Evolutionary conservation across 2,888 invertebrate species (phyloP).

Genomic region (Orthosia incerta): DNA sequence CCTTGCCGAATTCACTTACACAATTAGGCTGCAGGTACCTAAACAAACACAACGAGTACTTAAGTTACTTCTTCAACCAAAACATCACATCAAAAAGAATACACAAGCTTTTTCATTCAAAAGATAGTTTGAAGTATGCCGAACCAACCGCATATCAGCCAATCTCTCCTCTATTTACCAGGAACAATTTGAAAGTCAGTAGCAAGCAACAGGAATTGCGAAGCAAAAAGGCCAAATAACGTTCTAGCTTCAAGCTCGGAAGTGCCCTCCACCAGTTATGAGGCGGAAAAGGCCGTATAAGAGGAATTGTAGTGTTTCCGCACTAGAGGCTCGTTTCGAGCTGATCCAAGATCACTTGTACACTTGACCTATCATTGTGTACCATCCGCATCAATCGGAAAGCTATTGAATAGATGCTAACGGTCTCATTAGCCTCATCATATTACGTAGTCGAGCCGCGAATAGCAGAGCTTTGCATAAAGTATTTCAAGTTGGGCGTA

Average conservation of each 20-base stretch:
- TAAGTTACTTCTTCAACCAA: not conserved
- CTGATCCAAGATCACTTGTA: slow-evolving; percentile 44
- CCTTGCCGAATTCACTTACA: too few relatives aligned
- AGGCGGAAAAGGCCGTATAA: slow-evolving; percentile 42
- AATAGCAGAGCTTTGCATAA: slow-evolving; percentile 56
- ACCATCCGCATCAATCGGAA: slow-evolving; percentile 31
- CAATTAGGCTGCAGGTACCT: too few relatives aligned
- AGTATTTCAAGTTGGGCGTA: slow-evolving; percentile 53
- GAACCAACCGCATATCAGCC: not conserved
- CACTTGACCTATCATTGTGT: slow-evolving; percentile 40
- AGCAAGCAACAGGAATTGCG: slow-evolving; percentile 29
- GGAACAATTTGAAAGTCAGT: slow-evolving; percentile 23
- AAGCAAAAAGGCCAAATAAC: slow-evolving; percentile 46
- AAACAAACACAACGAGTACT: not conserved
- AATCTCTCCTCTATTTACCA: slow-evolving; percentile 25
- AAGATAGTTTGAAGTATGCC: not conserved
- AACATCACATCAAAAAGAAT: not conserved
- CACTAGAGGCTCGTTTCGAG: slow-evolving; percentile 38
- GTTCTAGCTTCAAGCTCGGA: slow-evolving; percentile 27
- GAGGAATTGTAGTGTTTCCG: slow-evolving; percentile 54
- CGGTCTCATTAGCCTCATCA: slow-evolving; percentile 53
- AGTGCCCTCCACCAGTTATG: slow-evolving; percentile 50
- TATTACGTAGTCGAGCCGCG: slow-evolving; percentile 48
- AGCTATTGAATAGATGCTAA: slow-evolving; percentile 24
- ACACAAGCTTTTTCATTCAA: not conserved